phyloP scores from a whole-genome alignment of 2,888 invertebrate genomes.

The Brenthis ino region DNA sequence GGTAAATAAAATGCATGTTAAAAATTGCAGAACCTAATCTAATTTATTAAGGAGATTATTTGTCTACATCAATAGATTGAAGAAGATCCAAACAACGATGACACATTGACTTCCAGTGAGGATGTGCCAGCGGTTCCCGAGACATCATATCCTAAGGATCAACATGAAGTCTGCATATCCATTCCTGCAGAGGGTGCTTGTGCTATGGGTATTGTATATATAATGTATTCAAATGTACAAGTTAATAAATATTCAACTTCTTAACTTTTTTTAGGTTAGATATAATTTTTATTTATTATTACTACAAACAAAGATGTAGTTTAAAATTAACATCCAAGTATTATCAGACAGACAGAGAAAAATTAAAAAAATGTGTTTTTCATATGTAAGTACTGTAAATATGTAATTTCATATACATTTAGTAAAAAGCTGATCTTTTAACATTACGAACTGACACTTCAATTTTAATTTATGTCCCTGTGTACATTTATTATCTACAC shows the following conservation, averaged over 20 bases:
- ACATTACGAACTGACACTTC: no score
- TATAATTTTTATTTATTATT: no score
- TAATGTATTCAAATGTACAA: not conserved
- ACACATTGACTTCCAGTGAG: constrained; percentile 58
- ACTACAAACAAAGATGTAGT: no score
- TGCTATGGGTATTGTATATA: constrained; percentile 49
- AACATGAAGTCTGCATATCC: constrained; percentile 52
- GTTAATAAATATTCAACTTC: not conserved
- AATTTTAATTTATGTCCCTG: no score
- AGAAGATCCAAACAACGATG: constrained; percentile 65
- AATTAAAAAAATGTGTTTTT: no score
- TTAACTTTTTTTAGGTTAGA: no score
- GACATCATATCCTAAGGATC: constrained; percentile 46
- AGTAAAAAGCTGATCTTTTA: no score
- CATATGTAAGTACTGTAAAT: no score
- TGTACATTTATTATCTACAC: no score
- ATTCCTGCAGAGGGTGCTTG: constrained; percentile 58
- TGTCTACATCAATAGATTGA: constrained; percentile 48
- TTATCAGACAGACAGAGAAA: no score
- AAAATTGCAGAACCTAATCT: constrained; percentile 18
- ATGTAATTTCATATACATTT: no score
- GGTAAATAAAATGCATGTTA: constrained; percentile 15
- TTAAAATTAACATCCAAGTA: no score
- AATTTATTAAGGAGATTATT: constrained; percentile 20
- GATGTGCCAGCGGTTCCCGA: constrained; percentile 48